Evolutionary conservation across 1,140 invertebrate species (phyloP).

Genomic region (Scaptomyza hsui): DNA sequence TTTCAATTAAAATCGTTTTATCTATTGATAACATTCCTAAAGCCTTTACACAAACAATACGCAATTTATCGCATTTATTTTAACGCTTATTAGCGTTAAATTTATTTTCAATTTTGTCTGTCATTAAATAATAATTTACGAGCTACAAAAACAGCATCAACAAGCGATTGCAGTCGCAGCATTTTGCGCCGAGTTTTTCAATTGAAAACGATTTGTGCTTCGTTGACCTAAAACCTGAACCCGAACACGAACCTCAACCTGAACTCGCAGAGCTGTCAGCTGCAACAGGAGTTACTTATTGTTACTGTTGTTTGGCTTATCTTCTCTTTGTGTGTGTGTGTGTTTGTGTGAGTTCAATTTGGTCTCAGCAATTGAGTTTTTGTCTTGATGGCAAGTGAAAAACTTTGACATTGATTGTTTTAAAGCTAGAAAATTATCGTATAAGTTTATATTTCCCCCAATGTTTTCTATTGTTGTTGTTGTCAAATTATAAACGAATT

Average conservation of each 20-base stretch:
- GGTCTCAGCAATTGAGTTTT: constrained; percentile 70
- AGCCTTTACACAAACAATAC: neutral
- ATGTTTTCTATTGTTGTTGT: constrained; percentile 39
- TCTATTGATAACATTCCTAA: constrained; percentile 2
- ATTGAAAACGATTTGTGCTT: constrained; percentile 67
- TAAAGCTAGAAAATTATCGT: constrained; percentile 45
- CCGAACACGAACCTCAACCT: constrained; percentile 35
- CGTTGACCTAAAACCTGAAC: constrained; percentile 72
- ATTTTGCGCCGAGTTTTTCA: constrained; percentile 44
- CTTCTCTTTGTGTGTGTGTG: constrained; percentile 43
- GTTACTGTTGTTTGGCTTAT: constrained; percentile 37
- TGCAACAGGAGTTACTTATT: constrained; percentile 36
- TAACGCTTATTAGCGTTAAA: constrained; percentile 75
- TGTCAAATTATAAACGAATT: constrained; percentile 84
- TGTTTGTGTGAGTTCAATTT: constrained; percentile 12
- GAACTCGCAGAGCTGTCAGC: constrained; percentile 17
- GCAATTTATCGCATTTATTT: constrained; percentile 56
- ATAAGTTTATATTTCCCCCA: constrained; percentile 24
- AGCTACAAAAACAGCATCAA: constrained; percentile 35
- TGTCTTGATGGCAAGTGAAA: constrained; percentile 13
- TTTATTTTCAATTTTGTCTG: constrained; percentile 80
- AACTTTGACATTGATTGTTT: constrained; percentile 69
- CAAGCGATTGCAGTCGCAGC: constrained; percentile 44
- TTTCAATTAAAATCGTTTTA: constrained; percentile 24
- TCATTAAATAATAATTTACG: constrained; percentile 82